Percentiles rank a stretch among this genome's conserved stretches.
phyloP scores from a whole-genome alignment of 2,888 invertebrate species.

The Watsonalla binaria region DNA sequence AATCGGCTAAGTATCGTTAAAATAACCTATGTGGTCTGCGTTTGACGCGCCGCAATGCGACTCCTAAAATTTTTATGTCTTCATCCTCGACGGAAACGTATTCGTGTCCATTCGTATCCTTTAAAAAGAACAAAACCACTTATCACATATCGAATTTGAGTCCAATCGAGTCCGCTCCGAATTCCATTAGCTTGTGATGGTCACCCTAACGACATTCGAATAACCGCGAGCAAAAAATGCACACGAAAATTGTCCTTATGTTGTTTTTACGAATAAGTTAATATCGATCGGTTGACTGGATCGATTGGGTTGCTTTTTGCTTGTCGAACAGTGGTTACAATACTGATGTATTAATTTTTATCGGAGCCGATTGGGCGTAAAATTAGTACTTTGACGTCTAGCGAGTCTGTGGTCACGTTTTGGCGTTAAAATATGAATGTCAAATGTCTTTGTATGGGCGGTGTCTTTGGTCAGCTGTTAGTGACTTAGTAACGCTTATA shows the following conservation, averaged over 20 bases:
- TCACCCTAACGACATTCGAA: constrained; percentile 69
- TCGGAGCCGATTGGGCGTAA: constrained; percentile 70
- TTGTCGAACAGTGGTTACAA: constrained; percentile 23
- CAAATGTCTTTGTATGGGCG: constrained; percentile 56
- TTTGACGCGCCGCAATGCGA: constrained; percentile 63
- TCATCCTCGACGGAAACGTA: constrained; percentile 61
- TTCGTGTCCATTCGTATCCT: constrained; percentile 28
- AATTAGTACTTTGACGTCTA: constrained; percentile 64
- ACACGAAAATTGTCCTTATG: constrained; percentile 54
- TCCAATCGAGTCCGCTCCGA: constrained; percentile 51
- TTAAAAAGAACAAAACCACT: constrained; percentile 35
- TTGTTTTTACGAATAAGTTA: constrained; percentile 50
- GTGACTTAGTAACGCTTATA: constrained; percentile 46
- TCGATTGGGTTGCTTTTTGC: constrained; percentile 53
- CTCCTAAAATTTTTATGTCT: constrained; percentile 74
- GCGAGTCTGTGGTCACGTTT: constrained; percentile 62
- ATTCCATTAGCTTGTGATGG: constrained; percentile 58
- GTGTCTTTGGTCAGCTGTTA: constrained; percentile 44
- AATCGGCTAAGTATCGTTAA: constrained; percentile 52
- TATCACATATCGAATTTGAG: constrained; percentile 47
- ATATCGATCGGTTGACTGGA: constrained; percentile 31
- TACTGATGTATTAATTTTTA: constrained; percentile 73
- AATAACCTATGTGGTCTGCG: constrained; percentile 69
- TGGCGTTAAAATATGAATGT: constrained; percentile 69
- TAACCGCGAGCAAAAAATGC: constrained; percentile 61